Conservation (phyloP, 2,888 invertebrate genomes). For the Diarsia rubi region DNA sequence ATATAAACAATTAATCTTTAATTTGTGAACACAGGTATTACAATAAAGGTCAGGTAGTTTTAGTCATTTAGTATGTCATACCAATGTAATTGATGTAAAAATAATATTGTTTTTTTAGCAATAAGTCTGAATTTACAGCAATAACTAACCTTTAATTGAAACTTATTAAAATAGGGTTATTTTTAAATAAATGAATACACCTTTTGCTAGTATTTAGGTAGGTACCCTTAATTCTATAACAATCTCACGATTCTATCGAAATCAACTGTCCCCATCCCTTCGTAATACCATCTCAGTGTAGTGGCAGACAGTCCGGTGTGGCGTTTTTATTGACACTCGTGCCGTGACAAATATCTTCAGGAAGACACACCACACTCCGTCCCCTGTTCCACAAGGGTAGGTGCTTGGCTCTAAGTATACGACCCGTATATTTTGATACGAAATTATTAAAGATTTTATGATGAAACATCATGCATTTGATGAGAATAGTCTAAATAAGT, state of each 20-base stretch:
- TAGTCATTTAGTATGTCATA: no score
- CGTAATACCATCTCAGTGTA: slow-evolving; percentile 75
- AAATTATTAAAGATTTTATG: slow-evolving; percentile 54
- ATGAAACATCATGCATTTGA: slow-evolving; percentile 36
- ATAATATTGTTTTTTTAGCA: no score
- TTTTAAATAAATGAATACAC: not conserved
- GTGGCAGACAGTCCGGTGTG: slow-evolving; percentile 89
- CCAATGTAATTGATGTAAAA: no score
- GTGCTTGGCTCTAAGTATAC: slow-evolving; percentile 60
- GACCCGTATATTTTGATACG: slow-evolving; percentile 61
- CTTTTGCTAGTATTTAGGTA: not conserved
- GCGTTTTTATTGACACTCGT: slow-evolving; percentile 91
- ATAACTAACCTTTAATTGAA: not conserved
- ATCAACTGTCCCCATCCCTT: slow-evolving; percentile 70
- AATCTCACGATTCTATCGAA: slow-evolving; percentile 33
- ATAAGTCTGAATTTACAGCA: no score
- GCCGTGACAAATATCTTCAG: slow-evolving; percentile 89
- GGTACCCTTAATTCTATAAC: not conserved
- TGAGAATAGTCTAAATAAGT: not conserved
- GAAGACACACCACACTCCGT: slow-evolving; percentile 73
- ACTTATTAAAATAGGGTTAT: not conserved
- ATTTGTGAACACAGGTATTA: no score
- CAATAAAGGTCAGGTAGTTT: no score
- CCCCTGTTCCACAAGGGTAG: slow-evolving; percentile 65
- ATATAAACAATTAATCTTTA: not conserved